Evolutionary conservation across 2,797 vertebrate genomes (phyloP), one percentile per base, ranked within the genome.

Genomic region (Enteromius radiatus): DNA sequence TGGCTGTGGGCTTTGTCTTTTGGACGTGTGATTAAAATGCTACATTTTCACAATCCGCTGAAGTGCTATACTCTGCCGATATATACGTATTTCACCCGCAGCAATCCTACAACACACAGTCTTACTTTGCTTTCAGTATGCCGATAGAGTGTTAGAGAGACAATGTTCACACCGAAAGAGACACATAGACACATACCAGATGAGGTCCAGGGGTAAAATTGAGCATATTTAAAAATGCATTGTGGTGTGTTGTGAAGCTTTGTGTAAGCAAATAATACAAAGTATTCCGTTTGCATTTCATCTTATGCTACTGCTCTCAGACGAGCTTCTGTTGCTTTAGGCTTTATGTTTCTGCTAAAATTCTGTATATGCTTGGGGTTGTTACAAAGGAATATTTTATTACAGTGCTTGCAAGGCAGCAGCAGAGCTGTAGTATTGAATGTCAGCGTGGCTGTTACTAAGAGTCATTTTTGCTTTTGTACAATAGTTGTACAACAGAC

Each of bases 261-360:
- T 76, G 23, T 41, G 49, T 52, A n/a, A 78, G 75, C 36, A 83
- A 81, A 86, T 69, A 81, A 86, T 69, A 70, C 49, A 76, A 76
- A 68, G 23, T 63, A 75, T 26, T 82, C 43, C n/a, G 0, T 45
- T 45, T 23, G 33, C 47, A 54, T 82, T 76, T 76, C 23, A 8
- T 56, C 5, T 41, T 54, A 56, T 28, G 17, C 19, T 79, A 28
- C 17, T 31, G 41, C 26, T 71, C 54, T 49, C 28, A 33, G 45
- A 21, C 1, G 5, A 75, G 41, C 43, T 47, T 38, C 33, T 64
- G 21, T 41, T 52, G 52, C 80, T 52, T 26, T 2, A 82, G 71
- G 71, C n/a, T 67, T 82, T 67, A 56, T 76, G 63, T 61, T 77
- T 77, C 33, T 70, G 31, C n/a, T 59, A 61, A 33, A 82, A 43